Base-by-base conservation (phyloP, 2,113 vertebrate genomes). In the Coregonus clupeaformis region DNA sequence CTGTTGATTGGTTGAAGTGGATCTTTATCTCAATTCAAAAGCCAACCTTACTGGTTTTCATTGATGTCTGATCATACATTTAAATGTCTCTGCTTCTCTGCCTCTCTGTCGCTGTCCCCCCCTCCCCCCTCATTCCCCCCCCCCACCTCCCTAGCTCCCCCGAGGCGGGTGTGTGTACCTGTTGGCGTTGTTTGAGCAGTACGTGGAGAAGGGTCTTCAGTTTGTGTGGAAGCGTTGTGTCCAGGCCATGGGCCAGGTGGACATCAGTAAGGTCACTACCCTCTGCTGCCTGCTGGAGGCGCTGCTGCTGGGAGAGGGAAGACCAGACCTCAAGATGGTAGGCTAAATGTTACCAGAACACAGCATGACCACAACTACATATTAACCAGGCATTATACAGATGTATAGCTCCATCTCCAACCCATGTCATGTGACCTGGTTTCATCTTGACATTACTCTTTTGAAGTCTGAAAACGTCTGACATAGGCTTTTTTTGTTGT, bases 261-360 rank as follows among this genome's bases (percentile, higher is more conserved):
- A 96, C 73, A 96, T 96, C 82, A 96, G 95, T 84, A 97, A 97
- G 89, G 93, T 96, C 70, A 91, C 90, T 72, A 94, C 94, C 16
- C 93, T 97, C 25, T 96, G 95, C 83, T 93, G 83, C 79, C 92
- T 97, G 69, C 69, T 97, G 69, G 94, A 96, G 82, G 92, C 94
- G 2, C 83, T 96, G 80, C 78, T 97, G 75, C 84, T 96, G 72
- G 89, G 82, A 57, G 85, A 88, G 45, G 90, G 86, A 72, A 91
- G 92, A n/a, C 85, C 91, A 22, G 86, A 87, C 63, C 79, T 95
- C 49, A 80, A 82, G 71, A 84, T 94, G 94, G 96, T 97, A 94
- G 6, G 16, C 36, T 42, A 42, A 22, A 32, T 22, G 6, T 49
- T 20, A 25, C 64, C 22, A 22, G 27, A 7, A 24, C 55, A 24